phyloP scores from a whole-genome alignment of 2,888 invertebrate genomes.

The Rambutsinella grinnellia region DNA sequence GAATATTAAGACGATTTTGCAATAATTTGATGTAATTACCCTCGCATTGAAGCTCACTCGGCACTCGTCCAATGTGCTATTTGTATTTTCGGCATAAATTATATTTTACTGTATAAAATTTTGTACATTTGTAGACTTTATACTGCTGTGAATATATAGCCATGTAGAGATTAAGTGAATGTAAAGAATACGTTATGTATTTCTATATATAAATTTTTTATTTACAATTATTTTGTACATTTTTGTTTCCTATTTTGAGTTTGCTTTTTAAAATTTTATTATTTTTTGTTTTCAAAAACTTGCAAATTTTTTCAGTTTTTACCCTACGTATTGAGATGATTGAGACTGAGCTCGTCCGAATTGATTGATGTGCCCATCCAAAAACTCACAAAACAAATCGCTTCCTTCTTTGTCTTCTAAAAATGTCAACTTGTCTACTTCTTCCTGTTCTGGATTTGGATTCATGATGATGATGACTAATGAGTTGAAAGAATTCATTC shows the following conservation, averaged over 20 bases:
- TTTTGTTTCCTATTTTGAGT: neutral
- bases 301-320: slow-evolving; percentile 48
- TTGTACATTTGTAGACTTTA: slow-evolving; percentile 9
- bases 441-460: slow-evolving; percentile 31
- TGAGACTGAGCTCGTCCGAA: slow-evolving; percentile 46
- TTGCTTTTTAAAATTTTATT: slow-evolving; percentile 6
- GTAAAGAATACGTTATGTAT: neutral
- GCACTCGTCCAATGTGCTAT: slow-evolving; percentile 39
- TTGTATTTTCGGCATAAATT: slow-evolving; percentile 15
- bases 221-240: slow-evolving; percentile 30
- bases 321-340: slow-evolving; percentile 49
- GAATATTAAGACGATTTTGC: too few species aligned
- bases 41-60: slow-evolving; percentile 50
- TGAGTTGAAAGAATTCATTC: slow-evolving; percentile 9
- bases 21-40: slow-evolving; percentile 3
- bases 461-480: slow-evolving; percentile 19
- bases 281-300: slow-evolving; percentile 12
- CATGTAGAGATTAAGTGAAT: slow-evolving; percentile 1
- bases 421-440: too few species aligned
- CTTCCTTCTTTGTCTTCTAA: slow-evolving; percentile 28
- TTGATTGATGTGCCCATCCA: slow-evolving; percentile 8
- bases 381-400: too few species aligned
- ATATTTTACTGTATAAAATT: slow-evolving; percentile 16
- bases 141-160: slow-evolving; percentile 40
- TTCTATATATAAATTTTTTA: too few species aligned